Evolutionary conservation across 1,140 invertebrate species (phyloP).

Genomic region (Schlechtendalia chinensis): DNA sequence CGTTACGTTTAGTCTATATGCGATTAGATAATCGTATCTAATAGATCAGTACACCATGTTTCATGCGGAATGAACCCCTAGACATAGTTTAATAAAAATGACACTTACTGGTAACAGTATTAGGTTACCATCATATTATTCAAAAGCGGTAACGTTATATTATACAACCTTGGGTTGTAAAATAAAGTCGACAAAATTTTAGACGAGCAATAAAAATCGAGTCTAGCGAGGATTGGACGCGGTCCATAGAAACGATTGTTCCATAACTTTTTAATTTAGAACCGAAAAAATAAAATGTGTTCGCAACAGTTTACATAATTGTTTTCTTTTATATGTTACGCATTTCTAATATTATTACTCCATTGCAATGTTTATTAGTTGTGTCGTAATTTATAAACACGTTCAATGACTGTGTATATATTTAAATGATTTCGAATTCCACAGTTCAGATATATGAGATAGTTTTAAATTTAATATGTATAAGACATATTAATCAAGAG

Average conservation of each 20-base stretch:
- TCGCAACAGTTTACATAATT: slow-evolving; percentile 3
- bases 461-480: background rate
- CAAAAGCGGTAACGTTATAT: slow-evolving; percentile 9
- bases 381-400: too few species aligned
- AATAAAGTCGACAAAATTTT: background rate
- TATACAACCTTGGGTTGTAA: slow-evolving; percentile 24
- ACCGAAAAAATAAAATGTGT: slow-evolving; percentile 4
- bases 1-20: too few species aligned
- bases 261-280: slow-evolving; percentile 19
- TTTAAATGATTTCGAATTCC: too few species aligned
- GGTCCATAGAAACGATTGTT: slow-evolving; percentile 20
- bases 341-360: background rate
- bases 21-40: too few species aligned
- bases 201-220: slow-evolving; percentile 26
- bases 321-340: background rate
- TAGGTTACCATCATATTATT: too few species aligned
- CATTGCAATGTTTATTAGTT: too few species aligned
- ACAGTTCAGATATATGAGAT: background rate
- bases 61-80: too few species aligned
- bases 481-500: too few species aligned
- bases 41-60: too few species aligned
- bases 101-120: too few species aligned
- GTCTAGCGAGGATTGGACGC: background rate
- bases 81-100: too few species aligned
- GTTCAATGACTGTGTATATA: too few species aligned